Evolutionary conservation across 2,888 invertebrate genomes (phyloP).

Genomic region (Pristionchus japonicus): DNA sequence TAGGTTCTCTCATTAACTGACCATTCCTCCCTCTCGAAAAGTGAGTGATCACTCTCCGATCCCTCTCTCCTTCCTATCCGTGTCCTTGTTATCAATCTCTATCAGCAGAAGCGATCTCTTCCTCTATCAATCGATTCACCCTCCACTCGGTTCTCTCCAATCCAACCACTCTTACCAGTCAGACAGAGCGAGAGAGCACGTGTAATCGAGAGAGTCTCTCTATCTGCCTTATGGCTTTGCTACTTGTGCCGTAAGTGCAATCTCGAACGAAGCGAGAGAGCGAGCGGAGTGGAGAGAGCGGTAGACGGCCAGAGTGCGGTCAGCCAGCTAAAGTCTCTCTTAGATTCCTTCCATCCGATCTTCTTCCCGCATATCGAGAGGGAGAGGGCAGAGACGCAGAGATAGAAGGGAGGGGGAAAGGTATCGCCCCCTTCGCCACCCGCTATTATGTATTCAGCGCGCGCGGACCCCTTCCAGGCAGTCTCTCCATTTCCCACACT

Average conservation of each 20-base stretch:
- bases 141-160: neutral
- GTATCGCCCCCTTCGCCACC: neutral
- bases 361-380: neutral
- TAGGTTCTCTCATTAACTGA: neutral
- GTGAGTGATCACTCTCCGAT: neutral
- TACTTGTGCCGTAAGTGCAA: slow-evolving; percentile 20
- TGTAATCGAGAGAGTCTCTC: neutral
- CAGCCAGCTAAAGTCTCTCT: neutral
- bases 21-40: neutral
- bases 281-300: neutral
- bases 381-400: neutral
- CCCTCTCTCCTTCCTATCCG: neutral
- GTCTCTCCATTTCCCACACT: neutral
- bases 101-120: slow-evolving; percentile 24
- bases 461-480: neutral
- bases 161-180: neutral
- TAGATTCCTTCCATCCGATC: neutral
- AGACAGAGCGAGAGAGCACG: neutral
- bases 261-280: neutral
- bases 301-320: neutral
- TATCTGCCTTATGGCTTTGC: neutral
- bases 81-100: slow-evolving; percentile 19
- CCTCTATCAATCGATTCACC: neutral
- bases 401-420: neutral
- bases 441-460: slow-evolving; percentile 43